These are phyloP conservation scores for Drosophila yooni DNA, from an alignment of 2,888 invertebrate species.

Conservation along the genomic window DNA sequence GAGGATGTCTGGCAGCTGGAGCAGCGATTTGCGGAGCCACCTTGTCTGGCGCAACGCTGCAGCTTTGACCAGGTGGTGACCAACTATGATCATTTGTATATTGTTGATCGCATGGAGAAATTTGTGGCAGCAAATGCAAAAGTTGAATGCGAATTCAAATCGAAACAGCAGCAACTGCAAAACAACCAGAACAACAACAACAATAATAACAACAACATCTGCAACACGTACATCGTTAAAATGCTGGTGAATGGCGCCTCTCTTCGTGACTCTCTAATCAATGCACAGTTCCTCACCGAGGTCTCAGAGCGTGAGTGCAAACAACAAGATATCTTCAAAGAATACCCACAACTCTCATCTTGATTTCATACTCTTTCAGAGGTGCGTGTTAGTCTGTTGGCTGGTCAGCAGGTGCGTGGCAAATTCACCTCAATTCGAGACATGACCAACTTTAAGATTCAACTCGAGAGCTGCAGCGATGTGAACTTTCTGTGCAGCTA, in stretches of 20 bases:
- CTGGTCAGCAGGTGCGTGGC: slow-evolving; percentile 84
- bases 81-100: slow-evolving; percentile 85
- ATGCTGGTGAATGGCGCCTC: slow-evolving; percentile 81
- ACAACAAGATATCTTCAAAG: slow-evolving; percentile 18
- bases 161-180: slow-evolving; percentile 44
- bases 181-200: slow-evolving; percentile 2
- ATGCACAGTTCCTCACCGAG: slow-evolving; percentile 78
- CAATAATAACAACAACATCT: neutral
- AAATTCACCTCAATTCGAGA: slow-evolving; percentile 80
- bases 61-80: slow-evolving; percentile 88
- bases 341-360: neutral
- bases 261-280: slow-evolving; percentile 75
- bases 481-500: slow-evolving; percentile 83
- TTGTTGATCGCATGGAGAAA: slow-evolving; percentile 83
- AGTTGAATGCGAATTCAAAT: slow-evolving; percentile 80
- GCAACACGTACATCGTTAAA: slow-evolving; percentile 78
- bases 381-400: slow-evolving; percentile 79
- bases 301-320: slow-evolving; percentile 67
- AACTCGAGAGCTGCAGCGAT: slow-evolving; percentile 81
- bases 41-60: slow-evolving; percentile 90
- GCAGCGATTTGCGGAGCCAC: slow-evolving; percentile 88
- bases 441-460: slow-evolving; percentile 83
- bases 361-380: slow-evolving; percentile 54
- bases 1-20: slow-evolving; percentile 90
- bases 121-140: slow-evolving; percentile 81